Percentiles rank a stretch among this genome's conserved stretches.
Conservation (phyloP, 2,888 invertebrate genomes). For the Busseola fusca region DNA sequence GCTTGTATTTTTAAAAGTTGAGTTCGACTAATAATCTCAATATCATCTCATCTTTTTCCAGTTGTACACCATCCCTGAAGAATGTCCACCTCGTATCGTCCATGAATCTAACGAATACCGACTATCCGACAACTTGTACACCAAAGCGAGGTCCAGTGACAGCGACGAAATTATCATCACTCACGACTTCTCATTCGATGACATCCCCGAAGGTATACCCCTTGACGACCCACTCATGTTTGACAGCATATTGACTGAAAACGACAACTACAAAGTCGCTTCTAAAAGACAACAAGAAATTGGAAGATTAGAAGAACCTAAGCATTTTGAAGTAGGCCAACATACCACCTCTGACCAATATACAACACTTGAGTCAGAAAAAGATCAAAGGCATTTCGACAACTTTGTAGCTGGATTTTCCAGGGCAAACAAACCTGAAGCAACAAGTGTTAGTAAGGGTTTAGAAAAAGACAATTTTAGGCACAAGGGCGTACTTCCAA, state of each 20-base stretch:
- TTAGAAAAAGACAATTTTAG: conserved; percentile 8
- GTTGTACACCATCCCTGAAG: conserved; percentile 85
- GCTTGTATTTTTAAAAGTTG: neutral
- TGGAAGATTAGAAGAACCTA: conserved; percentile 22
- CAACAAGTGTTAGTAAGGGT: conserved; percentile 2
- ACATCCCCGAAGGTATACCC: conserved; percentile 82
- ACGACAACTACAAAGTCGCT: conserved; percentile 52
- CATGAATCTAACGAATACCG: conserved; percentile 73
- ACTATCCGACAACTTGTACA: conserved; percentile 78
- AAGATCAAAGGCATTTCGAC: neutral
- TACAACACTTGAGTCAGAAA: neutral
- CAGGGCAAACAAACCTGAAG: neutral
- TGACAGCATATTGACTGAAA: conserved; percentile 72
- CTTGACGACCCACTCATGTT: conserved; percentile 80
- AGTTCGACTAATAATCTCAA: neutral
- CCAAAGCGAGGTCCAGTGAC: conserved; percentile 76
- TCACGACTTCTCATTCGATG: conserved; percentile 80
- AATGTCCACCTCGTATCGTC: conserved; percentile 78
- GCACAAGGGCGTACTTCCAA: neutral
- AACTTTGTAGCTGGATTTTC: conserved; percentile 10
- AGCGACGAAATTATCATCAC: conserved; percentile 78
- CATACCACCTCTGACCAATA: neutral
- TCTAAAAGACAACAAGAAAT: conserved; percentile 38
- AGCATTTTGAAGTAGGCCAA: neutral
- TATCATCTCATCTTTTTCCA: conserved; percentile 60